Evolutionary conservation across 1,140 invertebrate species (phyloP).

Genomic region (Pemphigus obesinymphae): DNA sequence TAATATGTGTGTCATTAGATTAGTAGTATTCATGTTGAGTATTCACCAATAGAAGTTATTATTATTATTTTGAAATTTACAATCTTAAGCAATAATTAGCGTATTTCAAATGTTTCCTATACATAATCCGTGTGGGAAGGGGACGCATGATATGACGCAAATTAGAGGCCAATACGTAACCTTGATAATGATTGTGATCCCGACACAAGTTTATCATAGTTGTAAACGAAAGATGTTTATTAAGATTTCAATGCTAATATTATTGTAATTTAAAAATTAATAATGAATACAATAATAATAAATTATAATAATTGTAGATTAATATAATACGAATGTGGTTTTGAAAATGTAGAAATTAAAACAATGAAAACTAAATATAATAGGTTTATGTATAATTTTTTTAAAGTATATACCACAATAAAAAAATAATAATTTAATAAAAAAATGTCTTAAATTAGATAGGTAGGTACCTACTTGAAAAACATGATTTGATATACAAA

Average conservation of each 20-base stretch:
- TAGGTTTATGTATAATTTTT: background rate
- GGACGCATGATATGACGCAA: conserved; percentile 29
- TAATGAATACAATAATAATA: background rate
- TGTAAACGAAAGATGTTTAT: conserved; percentile 22
- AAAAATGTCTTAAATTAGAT: background rate
- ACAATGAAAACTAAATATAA: background rate
- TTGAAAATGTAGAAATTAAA: background rate
- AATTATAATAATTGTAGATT: background rate
- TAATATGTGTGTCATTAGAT: background rate
- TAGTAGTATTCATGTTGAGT: background rate
- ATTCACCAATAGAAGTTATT: background rate
- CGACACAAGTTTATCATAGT: conserved; percentile 33
- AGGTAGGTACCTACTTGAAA: too few relatives aligned
- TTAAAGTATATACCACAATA: background rate
- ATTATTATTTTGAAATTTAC: conserved; percentile 1
- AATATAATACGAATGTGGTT: background rate
- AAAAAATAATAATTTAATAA: background rate
- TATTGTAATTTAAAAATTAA: background rate
- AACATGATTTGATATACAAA: background rate
- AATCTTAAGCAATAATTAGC: conserved; percentile 1
- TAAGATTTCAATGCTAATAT: conserved; percentile 10
- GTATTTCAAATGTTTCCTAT: conserved; percentile 11
- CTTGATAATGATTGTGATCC: conserved; percentile 39
- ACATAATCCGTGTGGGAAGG: conserved; percentile 14
- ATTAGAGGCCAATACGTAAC: conserved; percentile 40